Evolutionary conservation across 53 echinoderm and acorn worm genomes (phyloP).

Genomic region (Arbacia lixula): DNA sequence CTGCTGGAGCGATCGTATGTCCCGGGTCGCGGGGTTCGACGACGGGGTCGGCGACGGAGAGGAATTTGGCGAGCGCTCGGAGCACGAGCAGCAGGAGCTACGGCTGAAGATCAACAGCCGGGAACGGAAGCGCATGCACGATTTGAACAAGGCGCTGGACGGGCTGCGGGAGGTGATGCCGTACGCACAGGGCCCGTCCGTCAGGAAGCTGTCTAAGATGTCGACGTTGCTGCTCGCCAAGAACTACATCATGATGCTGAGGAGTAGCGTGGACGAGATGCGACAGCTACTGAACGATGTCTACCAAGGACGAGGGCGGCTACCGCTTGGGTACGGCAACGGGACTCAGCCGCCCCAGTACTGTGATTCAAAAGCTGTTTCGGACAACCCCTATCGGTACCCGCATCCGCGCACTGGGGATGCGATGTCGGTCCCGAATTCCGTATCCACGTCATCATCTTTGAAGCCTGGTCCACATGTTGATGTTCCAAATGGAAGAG

Average conservation of each 20-base stretch:
- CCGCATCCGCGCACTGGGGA: not conserved
- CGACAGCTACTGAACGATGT: slow-evolving; percentile 75
- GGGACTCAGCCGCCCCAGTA: not conserved
- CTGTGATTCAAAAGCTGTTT: too few species aligned
- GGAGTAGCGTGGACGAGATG: slow-evolving; percentile 84
- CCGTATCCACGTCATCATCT: not conserved
- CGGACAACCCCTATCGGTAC: too few species aligned
- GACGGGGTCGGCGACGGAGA: not conserved
- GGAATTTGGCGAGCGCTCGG: slow-evolving; percentile 45
- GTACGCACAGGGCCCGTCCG: slow-evolving; percentile 88
- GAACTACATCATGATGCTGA: slow-evolving; percentile 92
- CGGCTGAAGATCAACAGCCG: slow-evolving; percentile 87
- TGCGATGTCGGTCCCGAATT: not conserved
- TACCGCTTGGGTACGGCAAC: slow-evolving; percentile 16
- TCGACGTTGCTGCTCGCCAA: slow-evolving; percentile 82
- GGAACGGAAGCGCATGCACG: slow-evolving; percentile 89
- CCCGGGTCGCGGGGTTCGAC: not conserved
- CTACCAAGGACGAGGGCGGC: slow-evolving; percentile 62
- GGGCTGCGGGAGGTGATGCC: slow-evolving; percentile 89
- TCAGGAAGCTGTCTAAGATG: slow-evolving; percentile 86
- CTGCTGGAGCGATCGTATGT: not conserved
- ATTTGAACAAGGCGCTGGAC: slow-evolving; percentile 84
- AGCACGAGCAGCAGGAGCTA: slow-evolving; percentile 75
- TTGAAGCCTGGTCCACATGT: slow-evolving; percentile 1
- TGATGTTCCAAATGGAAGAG: too few species aligned